These are phyloP conservation scores for Luperina nickerlii DNA, from an alignment of 2,888 invertebrate species.

Conservation along the genomic window DNA sequence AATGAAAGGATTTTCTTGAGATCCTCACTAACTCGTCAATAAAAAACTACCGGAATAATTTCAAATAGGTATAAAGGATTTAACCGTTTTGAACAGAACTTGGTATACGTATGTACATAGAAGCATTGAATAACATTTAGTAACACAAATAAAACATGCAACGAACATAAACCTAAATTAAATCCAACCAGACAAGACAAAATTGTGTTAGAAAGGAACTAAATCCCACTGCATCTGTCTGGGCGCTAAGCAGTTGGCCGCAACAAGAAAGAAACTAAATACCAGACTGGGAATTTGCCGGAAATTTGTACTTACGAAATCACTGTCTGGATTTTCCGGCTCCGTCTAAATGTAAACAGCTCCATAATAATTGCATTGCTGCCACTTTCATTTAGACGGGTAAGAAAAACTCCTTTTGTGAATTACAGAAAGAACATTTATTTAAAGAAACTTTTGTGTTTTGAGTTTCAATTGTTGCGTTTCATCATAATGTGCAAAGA, in stretches of 20 bases:
- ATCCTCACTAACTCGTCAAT: neutral
- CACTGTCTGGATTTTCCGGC: slow-evolving; percentile 27
- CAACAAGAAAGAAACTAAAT: slow-evolving; percentile 42
- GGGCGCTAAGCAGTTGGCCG: slow-evolving; percentile 34
- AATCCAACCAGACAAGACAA: slow-evolving; percentile 2
- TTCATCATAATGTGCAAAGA: neutral
- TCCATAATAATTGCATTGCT: slow-evolving; percentile 26
- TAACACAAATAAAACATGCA: neutral
- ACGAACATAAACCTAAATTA: slow-evolving; percentile 11
- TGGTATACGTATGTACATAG: neutral
- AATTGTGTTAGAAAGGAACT: slow-evolving; percentile 30
- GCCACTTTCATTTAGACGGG: slow-evolving; percentile 6
- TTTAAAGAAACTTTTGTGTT: neutral
- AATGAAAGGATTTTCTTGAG: neutral
- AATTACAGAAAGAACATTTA: neutral
- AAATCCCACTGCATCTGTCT: slow-evolving; percentile 30
- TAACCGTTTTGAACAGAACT: neutral
- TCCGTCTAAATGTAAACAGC: slow-evolving; percentile 20
- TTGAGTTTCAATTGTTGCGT: neutral
- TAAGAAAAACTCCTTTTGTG: slow-evolving; percentile 2
- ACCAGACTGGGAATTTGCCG: slow-evolving; percentile 27
- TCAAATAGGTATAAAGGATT: no score
- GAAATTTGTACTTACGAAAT: slow-evolving; percentile 38
- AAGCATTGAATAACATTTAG: neutral
- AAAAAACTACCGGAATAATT: no score